These are phyloP conservation scores for Leucoma salicis DNA, from an alignment of 2,888 invertebrate genomes.

Conservation along the genomic window DNA sequence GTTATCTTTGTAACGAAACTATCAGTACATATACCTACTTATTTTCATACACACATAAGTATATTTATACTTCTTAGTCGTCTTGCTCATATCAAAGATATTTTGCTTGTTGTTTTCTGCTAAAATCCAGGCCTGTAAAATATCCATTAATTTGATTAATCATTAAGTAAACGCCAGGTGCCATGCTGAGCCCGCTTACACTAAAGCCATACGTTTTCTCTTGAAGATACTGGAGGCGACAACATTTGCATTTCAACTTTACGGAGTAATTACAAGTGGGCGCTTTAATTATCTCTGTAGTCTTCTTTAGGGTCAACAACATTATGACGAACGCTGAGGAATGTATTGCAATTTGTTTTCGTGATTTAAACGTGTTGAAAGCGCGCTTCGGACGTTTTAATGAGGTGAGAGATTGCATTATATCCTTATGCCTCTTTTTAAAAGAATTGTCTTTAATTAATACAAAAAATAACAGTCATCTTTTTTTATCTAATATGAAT, in stretches of 20 bases:
- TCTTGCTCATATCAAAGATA: too few species aligned
- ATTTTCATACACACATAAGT: too few species aligned
- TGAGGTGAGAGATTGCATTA: constrained; percentile 12
- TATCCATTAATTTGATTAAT: too few species aligned
- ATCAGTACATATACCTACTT: too few species aligned
- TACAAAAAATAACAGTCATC: background rate
- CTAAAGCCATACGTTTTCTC: constrained; percentile 11
- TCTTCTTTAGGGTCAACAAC: constrained; percentile 48
- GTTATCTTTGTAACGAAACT: too few species aligned
- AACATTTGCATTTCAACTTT: constrained; percentile 77
- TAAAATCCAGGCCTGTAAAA: too few species aligned
- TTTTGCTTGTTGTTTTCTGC: too few species aligned
- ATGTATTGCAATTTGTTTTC: constrained; percentile 71
- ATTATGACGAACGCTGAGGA: constrained; percentile 55
- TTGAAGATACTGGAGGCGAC: constrained; percentile 61
- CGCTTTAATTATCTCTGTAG: constrained; percentile 61
- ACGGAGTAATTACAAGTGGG: constrained; percentile 71
- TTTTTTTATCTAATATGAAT: too few species aligned
- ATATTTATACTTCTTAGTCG: too few species aligned
- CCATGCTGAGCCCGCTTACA: constrained; percentile 6
- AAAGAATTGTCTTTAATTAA: background rate
- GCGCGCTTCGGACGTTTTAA: constrained; percentile 29
- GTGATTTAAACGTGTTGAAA: constrained; percentile 60
- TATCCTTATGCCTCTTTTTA: constrained; percentile 6
- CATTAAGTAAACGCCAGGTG: too few species aligned